These are phyloP conservation scores for Platyrinchus mystaceus DNA, from an alignment of 2,797 vertebrate genomes.

Conservation along the genomic window DNA sequence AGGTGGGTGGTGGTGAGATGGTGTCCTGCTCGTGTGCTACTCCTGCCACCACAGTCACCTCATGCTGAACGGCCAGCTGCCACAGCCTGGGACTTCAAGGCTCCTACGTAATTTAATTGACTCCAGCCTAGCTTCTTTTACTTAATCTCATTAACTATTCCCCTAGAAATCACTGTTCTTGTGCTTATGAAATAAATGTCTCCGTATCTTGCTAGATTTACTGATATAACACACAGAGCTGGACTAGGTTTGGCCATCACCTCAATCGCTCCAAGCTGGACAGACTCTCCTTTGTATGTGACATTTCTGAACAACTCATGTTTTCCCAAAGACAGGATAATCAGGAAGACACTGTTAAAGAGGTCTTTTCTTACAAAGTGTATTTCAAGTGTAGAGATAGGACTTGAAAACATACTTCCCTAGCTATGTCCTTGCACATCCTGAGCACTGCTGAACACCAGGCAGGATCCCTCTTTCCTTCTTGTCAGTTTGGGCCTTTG, in stretches of 20 bases:
- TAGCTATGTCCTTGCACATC: not conserved
- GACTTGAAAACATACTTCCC: not conserved
- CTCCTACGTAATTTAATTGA: not conserved
- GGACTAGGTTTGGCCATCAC: not conserved
- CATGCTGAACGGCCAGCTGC: accelerated
- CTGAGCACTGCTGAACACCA: not conserved
- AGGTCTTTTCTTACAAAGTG: not conserved
- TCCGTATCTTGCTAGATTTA: not conserved
- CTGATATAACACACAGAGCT: not conserved
- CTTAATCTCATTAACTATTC: not conserved
- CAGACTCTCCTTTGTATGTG: not conserved
- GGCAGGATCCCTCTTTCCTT: not conserved
- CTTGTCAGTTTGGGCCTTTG: not conserved
- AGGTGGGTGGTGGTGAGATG: not conserved
- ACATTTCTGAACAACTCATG: not conserved
- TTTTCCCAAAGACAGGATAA: not conserved
- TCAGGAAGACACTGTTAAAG: not conserved
- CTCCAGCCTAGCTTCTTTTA: not conserved
- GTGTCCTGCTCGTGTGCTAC: not conserved
- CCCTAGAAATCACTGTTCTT: not conserved
- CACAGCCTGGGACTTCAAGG: not conserved
- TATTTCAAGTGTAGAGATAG: not conserved
- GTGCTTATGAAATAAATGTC: not conserved
- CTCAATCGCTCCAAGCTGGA: not conserved
- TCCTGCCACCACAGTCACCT: not conserved